phyloP scores from a whole-genome alignment of 2,797 vertebrate genomes.

The Synaphobranchus kaupii region DNA sequence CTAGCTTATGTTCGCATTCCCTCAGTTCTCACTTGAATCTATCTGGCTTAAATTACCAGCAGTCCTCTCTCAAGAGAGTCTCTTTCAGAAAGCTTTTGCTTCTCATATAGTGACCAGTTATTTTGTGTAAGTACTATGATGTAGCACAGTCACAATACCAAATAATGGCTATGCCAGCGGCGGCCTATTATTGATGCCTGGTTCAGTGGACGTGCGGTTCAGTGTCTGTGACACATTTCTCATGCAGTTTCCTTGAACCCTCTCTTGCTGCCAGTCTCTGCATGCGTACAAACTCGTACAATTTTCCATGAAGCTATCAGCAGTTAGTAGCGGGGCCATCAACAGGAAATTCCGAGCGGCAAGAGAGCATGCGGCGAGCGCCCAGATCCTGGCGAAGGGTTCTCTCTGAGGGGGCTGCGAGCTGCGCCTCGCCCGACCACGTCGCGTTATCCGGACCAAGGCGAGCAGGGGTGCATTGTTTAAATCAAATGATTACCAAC shows the following conservation, averaged over 20 bases:
- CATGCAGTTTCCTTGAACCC: constrained; percentile 27
- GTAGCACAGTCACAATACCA: neutral
- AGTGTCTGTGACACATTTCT: constrained; percentile 30
- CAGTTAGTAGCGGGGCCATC: constrained; percentile 65
- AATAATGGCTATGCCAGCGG: neutral
- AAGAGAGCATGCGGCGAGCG: constrained; percentile 38
- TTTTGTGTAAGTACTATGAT: neutral
- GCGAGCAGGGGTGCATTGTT: neutral
- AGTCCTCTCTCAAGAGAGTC: neutral
- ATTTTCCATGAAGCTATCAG: constrained; percentile 62
- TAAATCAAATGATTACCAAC: neutral
- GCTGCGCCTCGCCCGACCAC: neutral
- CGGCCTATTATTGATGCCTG: neutral
- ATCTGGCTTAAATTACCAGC: neutral
- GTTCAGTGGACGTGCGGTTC: neutral
- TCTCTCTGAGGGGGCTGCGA: neutral
- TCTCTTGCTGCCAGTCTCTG: neutral
- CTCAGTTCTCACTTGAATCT: neutral
- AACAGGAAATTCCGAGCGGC: constrained; percentile 77
- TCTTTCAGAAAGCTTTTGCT: neutral
- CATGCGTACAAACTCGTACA: constrained; percentile 35
- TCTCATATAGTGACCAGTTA: neutral
- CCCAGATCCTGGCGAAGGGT: neutral
- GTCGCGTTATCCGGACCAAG: neutral
- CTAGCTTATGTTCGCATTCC: neutral